A percentile compares a stretch with the other conserved stretches of the same genome.
phyloP scores from a whole-genome alignment of 2,888 invertebrate species.

The Antitype chi region DNA sequence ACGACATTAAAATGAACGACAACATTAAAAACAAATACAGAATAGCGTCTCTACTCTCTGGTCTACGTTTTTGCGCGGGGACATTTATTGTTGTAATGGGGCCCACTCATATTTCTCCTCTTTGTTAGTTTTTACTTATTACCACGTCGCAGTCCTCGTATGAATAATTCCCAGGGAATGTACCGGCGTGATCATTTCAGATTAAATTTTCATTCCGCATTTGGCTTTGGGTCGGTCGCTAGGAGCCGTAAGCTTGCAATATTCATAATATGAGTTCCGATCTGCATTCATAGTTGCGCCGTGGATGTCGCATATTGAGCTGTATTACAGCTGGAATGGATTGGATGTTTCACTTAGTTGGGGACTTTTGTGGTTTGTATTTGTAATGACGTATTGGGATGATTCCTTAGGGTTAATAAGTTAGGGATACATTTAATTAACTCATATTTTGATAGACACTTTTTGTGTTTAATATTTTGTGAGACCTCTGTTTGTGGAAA shows the following conservation, averaged over 20 bases:
- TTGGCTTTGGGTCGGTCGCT: constrained; percentile 73
- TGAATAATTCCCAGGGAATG: constrained; percentile 80
- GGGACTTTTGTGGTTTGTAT: not conserved
- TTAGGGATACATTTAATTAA: too few species aligned
- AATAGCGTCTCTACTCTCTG: constrained; percentile 45
- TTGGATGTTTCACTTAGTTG: constrained; percentile 44
- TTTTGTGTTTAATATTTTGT: too few species aligned
- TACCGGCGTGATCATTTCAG: constrained; percentile 78
- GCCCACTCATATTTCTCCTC: constrained; percentile 81
- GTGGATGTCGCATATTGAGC: constrained; percentile 50
- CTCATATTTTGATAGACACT: too few species aligned
- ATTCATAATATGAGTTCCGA: constrained; percentile 77
- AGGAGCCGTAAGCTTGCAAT: constrained; percentile 73
- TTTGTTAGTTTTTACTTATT: constrained; percentile 83
- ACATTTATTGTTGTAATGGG: constrained; percentile 84
- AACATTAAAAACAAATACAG: constrained; percentile 43
- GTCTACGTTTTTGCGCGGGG: constrained; percentile 71
- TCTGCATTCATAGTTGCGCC: constrained; percentile 68
- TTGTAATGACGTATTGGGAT: not conserved
- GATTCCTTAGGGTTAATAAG: too few species aligned
- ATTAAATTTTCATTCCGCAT: constrained; percentile 83
- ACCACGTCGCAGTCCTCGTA: constrained; percentile 77
- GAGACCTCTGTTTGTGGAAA: too few species aligned
- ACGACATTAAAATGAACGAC: constrained; percentile 2
- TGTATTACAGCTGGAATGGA: constrained; percentile 42